phyloP scores from a whole-genome alignment of 1,140 invertebrate genomes.

The Drosophila subobscura region DNA sequence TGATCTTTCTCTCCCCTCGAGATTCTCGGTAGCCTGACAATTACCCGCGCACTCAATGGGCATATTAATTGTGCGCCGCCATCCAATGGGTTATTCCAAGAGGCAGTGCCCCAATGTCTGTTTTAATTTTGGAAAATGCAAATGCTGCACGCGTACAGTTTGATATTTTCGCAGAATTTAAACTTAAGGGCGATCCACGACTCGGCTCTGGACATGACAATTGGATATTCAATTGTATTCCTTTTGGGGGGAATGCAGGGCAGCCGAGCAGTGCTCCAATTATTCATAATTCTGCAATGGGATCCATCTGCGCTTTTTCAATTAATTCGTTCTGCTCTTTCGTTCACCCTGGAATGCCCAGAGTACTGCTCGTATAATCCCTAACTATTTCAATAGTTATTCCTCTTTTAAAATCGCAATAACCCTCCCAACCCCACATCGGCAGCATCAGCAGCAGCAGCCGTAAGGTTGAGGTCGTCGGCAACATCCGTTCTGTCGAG shows the following conservation, averaged over 20 bases:
- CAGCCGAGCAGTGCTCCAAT: no score
- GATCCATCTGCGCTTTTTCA: no score
- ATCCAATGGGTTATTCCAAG: constrained; percentile 1
- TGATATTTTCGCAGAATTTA: constrained; percentile 59
- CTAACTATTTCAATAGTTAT: constrained; percentile 28
- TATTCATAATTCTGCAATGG: no score
- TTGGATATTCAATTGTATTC: constrained; percentile 18
- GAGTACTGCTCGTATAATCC: constrained; percentile 5
- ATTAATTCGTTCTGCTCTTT: no score
- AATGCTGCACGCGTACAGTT: constrained; percentile 29
- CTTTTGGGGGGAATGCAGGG: background rate
- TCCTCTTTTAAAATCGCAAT: constrained; percentile 15
- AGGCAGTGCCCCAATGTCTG: constrained; percentile 1
- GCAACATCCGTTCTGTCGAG: constrained; percentile 69
- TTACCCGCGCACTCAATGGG: constrained; percentile 56
- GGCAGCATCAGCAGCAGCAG: background rate
- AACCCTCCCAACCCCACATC: background rate
- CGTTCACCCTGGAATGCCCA: no score
- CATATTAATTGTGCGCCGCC: constrained; percentile 64
- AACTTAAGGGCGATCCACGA: constrained; percentile 11
- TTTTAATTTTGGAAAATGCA: constrained; percentile 50
- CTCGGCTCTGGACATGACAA: constrained; percentile 10
- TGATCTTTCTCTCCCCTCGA: constrained; percentile 15
- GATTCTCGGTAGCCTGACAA: constrained; percentile 61
- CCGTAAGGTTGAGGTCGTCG: constrained; percentile 76